Evolutionary conservation across 2,113 vertebrate genomes (phyloP), one percentile per base, ranked within the genome.

Genomic region (Forbesichthys papilliferus): DNA sequence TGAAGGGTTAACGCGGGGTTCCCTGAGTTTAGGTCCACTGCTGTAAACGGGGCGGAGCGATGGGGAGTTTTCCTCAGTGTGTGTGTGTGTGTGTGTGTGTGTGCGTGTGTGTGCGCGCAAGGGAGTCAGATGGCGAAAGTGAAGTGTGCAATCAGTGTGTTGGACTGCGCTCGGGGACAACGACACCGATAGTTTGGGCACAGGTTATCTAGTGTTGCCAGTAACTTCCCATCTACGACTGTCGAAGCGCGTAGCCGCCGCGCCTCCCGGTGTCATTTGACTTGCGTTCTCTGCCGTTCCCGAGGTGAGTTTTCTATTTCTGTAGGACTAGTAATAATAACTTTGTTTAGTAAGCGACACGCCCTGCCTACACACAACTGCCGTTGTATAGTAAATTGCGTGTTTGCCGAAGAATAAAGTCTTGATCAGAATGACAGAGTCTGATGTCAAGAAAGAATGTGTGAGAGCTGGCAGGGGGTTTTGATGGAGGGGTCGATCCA

Each of bases 1-100:
- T 53, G n/a, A 53, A 53, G 52, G 52, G 52, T 53, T 53, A 53
- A 53, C 13, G 52, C 14, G 52, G 52, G 52, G 52, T 53, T 53
- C 52, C 52, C 52, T 53, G 52, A 11, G 52, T 4, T 8, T 13
- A 53, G 12, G 52, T 14, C 52, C 13, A 3, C 52, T 42, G 36
- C 36, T 42, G 36, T 42, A 14, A 53, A 52, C 12, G 52, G 52
- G 52, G 52, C 52, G 52, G 52, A 13, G 52, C 52, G 11, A n/a
- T 4, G 52, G 52, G 52, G 52, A 53, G 52, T 53, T 53, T 53
- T 53, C 52, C 52, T 53, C 52, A 6, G 11, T 3, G 51, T n/a
- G 52, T 14, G 51, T 53, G 11, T 53, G 11, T 12, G 51, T 13
- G 20, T 1, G 11, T 53, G 11, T 12, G 52, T 4, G 11, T 0